Evolutionary conservation across 2,888 invertebrate species (phyloP), one percentile per base, ranked within the genome.

Genomic region (Pemphredon lugubris): DNA sequence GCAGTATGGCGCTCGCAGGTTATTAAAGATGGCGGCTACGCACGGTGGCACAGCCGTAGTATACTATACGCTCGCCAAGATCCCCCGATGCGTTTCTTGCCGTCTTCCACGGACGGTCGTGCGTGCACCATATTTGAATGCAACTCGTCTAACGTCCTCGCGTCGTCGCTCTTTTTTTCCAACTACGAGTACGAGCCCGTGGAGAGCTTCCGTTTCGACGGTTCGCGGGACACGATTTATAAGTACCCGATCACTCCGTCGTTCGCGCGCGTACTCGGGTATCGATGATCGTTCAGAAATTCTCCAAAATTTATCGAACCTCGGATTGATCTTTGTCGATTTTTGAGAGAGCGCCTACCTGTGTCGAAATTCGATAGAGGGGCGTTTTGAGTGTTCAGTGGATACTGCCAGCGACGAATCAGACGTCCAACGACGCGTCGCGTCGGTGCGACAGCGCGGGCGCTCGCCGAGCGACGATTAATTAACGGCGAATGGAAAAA

Each of bases 11-110:
- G 86, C 73, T 69, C 76, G 81, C 72, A 60, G 84, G 82, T 87
- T 87, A 87, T 88, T 87, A 88, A 88, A 87, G 86, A 87, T 88
- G 87, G 87, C 86, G 85, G 64, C 50, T 40, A 40, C 66, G 64
- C 55, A 34, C 51, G 69, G 16, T 63, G 51, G n/a, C 54, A 21
- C 51, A 47, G 40, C 21, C 47, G 55, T 42, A 32, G 30, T 44
- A 6, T 9, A n/a, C 26, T n/a, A n/a, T 30, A 45, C 20, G 21
- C 13, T 32, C 32, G 30, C 23, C 26, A 26, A 26, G n/a, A n/a
- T n/a, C n/a, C n/a, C 26, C 26, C 26, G 48, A 23, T 53, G 40
- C 47, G 59, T 73, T 84, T 83, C 76, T 84, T 77, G 73, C 61
- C 14, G 47, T 34, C 48, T 55, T 59, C 69, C 51, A n/a, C n/a